Percentiles rank a stretch among this genome's conserved stretches.
These are phyloP conservation scores for Acheta domesticus DNA, from an alignment of 2,888 invertebrate species.

Conservation along the genomic window DNA sequence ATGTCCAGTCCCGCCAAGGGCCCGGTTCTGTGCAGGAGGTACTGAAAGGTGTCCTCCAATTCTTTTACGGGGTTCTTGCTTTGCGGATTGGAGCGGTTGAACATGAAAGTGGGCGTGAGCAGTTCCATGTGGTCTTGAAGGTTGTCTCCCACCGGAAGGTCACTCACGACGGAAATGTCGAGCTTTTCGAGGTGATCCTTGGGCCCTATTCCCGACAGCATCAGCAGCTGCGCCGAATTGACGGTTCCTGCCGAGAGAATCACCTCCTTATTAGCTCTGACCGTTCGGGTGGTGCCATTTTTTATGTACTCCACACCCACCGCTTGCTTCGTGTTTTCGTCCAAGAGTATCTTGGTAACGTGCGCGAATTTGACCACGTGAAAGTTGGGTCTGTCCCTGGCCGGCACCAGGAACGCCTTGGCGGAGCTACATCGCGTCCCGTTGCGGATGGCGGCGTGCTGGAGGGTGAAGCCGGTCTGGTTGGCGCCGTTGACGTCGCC, in stretches of 20 bases:
- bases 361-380: constrained; percentile 78
- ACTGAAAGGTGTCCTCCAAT: constrained; percentile 71
- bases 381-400: constrained; percentile 69
- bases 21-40: constrained; percentile 71
- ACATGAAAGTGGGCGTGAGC: constrained; percentile 74
- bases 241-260: constrained; percentile 87
- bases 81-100: constrained; percentile 62
- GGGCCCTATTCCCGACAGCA: constrained; percentile 88
- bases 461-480: constrained; percentile 82
- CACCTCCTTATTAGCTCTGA: constrained; percentile 76
- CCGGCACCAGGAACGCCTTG: constrained; percentile 80
- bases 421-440: constrained; percentile 83
- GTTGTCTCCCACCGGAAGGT: constrained; percentile 48
- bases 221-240: constrained; percentile 88
- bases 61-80: constrained; percentile 72
- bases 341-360: constrained; percentile 71
- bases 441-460: constrained; percentile 78
- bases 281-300: constrained; percentile 65
- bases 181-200: constrained; percentile 49
- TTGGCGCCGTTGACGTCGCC: constrained; percentile 77
- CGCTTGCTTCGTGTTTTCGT: constrained; percentile 69
- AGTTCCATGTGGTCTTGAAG: constrained; percentile 88
- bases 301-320: constrained; percentile 76
- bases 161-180: constrained; percentile 26
- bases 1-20: constrained; percentile 46